Evolutionary conservation across 2,113 vertebrate genomes (phyloP), one percentile per base, ranked within the genome.

Genomic region (Bujurquina vittata): DNA sequence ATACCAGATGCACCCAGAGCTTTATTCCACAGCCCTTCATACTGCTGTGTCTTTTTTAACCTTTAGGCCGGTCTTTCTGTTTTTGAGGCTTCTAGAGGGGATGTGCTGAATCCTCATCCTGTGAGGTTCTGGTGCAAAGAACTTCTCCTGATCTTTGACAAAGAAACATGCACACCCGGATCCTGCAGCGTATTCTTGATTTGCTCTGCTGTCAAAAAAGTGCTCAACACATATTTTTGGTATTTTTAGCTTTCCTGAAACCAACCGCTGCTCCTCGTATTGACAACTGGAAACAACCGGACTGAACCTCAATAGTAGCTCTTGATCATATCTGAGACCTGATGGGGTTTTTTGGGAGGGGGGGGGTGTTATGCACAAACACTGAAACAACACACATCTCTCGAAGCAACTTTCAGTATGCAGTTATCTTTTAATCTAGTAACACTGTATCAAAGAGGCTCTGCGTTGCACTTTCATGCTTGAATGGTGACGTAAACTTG

Each of bases 401-500:
- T 43, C 4, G 1, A 0, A 49, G 22, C 49, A 18, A 23, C 40
- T 4, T 69, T 7, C n/a, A 12, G 40, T 69, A 14, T 49, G 63
- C 63, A 69, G 0, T 46, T 49, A 29, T 5, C 26, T 49, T 67
- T 26, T 10, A 0, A 72, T 31, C 6, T 29, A 0, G 12, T 46
- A 72, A 15, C 43, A 10, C 17, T 72, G 43, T 72, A 37, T 37
- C 9, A 3, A 52, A 52, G 31, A 52, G 17, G 4, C 35, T 67
- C 0, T 49, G 17, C 20, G 17, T 31, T 72, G 12, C 26, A 58
- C 56, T 2, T 26, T 23, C 23, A 58, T 26, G 0, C 9, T 69
- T 52, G 0, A 20, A 69, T 69, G 29, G 17, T 0, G 29, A 10
- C 43, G 20, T 20, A 29, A 0, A 31, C 43, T 4, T 15, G 4